Evolutionary conservation across 2,113 vertebrate genomes (phyloP).

Genomic region (Sclerurus mexicanus): DNA sequence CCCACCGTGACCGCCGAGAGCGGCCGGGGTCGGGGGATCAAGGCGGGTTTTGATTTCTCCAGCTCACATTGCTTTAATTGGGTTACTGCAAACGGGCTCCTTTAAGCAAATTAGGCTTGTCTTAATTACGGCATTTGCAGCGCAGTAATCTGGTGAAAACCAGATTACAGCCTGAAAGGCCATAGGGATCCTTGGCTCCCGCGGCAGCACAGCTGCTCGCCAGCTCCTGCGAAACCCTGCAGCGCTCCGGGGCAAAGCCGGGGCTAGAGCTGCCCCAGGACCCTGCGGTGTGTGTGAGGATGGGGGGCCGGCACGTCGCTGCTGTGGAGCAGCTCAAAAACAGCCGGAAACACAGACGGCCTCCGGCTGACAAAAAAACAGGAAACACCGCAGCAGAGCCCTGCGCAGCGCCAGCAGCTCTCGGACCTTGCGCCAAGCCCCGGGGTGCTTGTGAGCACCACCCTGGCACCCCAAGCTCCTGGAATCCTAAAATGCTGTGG

Average conservation of each 20-base stretch:
- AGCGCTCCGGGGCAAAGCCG: accelerated
- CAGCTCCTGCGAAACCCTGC: neutral
- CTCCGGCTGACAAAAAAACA: constrained; percentile 44
- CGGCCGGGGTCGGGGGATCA: neutral
- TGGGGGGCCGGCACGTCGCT: accelerated
- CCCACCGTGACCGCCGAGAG: accelerated
- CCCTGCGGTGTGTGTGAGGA: neutral
- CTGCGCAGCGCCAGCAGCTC: accelerated
- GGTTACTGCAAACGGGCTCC: constrained; percentile 41
- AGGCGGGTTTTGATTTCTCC: neutral
- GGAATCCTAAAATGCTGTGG: neutral
- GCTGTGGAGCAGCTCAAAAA: neutral
- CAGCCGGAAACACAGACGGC: constrained; percentile 28
- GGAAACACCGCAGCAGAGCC: constrained; percentile 9
- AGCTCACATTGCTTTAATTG: constrained; percentile 39
- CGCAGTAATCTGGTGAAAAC: constrained; percentile 28
- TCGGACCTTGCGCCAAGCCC: neutral
- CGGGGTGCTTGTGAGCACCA: accelerated
- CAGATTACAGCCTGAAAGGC: neutral
- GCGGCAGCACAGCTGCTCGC: accelerated
- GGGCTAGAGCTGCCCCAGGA: neutral
- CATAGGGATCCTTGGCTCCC: neutral
- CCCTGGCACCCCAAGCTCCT: neutral
- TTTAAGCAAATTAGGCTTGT: constrained; percentile 51
- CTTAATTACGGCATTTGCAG: constrained; percentile 40